phyloP scores from a whole-genome alignment of 2,797 vertebrate species.

The Tinamus major region DNA sequence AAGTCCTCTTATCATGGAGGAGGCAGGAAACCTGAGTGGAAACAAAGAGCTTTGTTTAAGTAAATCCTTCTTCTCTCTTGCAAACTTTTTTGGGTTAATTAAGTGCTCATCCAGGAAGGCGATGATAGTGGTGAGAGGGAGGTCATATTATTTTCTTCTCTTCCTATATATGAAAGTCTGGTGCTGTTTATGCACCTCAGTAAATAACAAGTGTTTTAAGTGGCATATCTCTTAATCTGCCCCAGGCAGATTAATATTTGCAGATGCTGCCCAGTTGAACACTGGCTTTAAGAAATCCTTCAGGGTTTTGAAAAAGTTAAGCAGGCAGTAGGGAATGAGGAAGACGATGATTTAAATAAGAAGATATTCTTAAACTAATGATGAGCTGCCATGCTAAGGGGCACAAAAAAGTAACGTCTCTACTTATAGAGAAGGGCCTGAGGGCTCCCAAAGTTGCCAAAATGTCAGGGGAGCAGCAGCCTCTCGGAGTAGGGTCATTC shows the following conservation, averaged over 20 bases:
- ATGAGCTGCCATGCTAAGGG: not conserved
- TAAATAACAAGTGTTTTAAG: not conserved
- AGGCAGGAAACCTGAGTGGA: not conserved
- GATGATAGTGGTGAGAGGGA: not conserved
- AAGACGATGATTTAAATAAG: not conserved
- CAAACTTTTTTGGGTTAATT: not conserved
- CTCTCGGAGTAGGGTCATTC: not conserved
- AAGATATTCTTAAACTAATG: not conserved
- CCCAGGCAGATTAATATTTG: not conserved
- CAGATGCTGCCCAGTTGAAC: not conserved
- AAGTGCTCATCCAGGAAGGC: not conserved
- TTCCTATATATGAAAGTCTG: not conserved
- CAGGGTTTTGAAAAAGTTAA: not conserved
- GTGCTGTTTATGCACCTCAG: not conserved
- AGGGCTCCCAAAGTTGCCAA: not conserved
- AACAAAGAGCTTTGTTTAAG: not conserved
- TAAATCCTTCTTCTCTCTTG: not conserved
- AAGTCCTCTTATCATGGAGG: accelerated
- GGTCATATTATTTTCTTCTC: not conserved
- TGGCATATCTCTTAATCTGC: not conserved
- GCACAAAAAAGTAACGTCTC: not conserved
- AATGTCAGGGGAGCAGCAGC: not conserved
- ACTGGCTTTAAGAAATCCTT: not conserved
- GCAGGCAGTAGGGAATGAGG: not conserved
- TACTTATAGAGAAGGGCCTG: not conserved